These are phyloP conservation scores for Intellagama lesueurii DNA, from an alignment of 2,797 vertebrate genomes.

Conservation along the genomic window DNA sequence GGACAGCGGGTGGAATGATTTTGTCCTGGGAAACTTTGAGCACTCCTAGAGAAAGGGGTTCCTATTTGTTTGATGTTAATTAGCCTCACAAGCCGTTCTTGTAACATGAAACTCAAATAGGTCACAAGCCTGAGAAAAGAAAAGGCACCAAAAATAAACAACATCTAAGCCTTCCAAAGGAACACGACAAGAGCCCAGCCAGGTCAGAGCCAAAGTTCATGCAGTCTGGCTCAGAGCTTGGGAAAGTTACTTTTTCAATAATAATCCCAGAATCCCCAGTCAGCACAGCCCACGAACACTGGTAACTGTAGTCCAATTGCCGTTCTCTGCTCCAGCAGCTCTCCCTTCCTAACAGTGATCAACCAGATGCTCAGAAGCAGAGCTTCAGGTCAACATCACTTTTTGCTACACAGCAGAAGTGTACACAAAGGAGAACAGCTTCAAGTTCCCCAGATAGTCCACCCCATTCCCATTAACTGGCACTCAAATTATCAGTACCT, in stretches of 20 bases:
- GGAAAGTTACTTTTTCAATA: neutral
- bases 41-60: slow-evolving; percentile 42
- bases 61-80: slow-evolving; percentile 33
- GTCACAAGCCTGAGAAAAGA: slow-evolving; percentile 23
- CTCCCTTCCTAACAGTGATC: neutral
- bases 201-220: neutral
- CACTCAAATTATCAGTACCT: too few relatives aligned
- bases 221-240: neutral
- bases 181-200: neutral
- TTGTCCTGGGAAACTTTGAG: slow-evolving; percentile 82
- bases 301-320: neutral
- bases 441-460: too few relatives aligned
- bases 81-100: neutral
- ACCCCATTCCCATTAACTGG: too few relatives aligned
- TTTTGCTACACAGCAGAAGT: too few relatives aligned
- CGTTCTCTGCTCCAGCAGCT: neutral
- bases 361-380: neutral
- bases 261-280: neutral
- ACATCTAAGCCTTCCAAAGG: neutral
- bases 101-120: slow-evolving; percentile 25
- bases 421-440: too few relatives aligned
- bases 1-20: slow-evolving; percentile 78
- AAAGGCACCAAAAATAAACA: slow-evolving; percentile 1
- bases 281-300: neutral
- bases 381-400: neutral